These are phyloP conservation scores for Ganaspis brasiliensis DNA, from an alignment of 2,888 invertebrate genomes.

Conservation along the genomic window DNA sequence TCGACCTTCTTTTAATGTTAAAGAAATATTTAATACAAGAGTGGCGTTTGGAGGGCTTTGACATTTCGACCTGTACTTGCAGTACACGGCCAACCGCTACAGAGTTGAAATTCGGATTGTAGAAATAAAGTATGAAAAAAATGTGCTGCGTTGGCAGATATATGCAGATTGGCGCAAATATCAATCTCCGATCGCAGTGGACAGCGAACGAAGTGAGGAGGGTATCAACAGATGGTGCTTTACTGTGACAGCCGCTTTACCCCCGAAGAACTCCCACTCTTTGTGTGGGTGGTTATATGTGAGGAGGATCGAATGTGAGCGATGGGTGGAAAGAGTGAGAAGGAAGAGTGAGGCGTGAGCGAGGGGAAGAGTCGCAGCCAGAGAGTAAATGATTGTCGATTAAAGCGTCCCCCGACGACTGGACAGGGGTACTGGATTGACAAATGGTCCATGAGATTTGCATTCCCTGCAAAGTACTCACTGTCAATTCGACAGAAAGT, in stretches of 20 bases:
- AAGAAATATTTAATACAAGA: too few relatives aligned
- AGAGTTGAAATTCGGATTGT: slow-evolving; percentile 41
- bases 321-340: not conserved
- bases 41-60: not conserved
- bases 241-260: slow-evolving; percentile 58
- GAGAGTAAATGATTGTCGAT: slow-evolving; percentile 77
- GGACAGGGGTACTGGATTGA: slow-evolving; percentile 70
- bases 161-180: slow-evolving; percentile 62
- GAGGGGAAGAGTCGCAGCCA: slow-evolving; percentile 48
- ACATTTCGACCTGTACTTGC: not conserved
- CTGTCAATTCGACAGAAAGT: slow-evolving; percentile 70
- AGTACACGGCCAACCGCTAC: not conserved
- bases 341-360: slow-evolving; percentile 20
- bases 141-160: slow-evolving; percentile 44
- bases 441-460: slow-evolving; percentile 77
- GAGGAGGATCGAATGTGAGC: slow-evolving; percentile 4
- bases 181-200: slow-evolving; percentile 67
- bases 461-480: slow-evolving; percentile 72
- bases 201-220: slow-evolving; percentile 49
- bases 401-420: slow-evolving; percentile 71
- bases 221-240: slow-evolving; percentile 74
- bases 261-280: slow-evolving; percentile 46
- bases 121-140: slow-evolving; percentile 48
- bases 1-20: too few relatives aligned
- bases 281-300: not conserved